These are phyloP conservation scores for Argya squamiceps DNA, from an alignment of 2,797 vertebrate species.

Conservation along the genomic window DNA sequence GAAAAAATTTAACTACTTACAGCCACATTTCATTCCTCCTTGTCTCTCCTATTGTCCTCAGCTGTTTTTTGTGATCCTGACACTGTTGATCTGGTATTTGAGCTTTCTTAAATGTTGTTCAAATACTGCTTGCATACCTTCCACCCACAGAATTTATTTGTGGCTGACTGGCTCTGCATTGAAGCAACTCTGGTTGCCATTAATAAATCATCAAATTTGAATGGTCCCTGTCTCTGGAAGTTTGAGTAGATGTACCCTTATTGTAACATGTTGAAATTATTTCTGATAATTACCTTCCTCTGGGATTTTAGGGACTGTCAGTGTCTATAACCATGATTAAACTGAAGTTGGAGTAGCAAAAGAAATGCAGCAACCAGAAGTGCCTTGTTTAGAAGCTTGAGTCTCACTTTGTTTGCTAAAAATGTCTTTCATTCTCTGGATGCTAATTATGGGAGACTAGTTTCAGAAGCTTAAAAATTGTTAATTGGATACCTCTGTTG, in stretches of 20 bases:
- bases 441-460: neutral
- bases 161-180: neutral
- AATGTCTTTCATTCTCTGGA: neutral
- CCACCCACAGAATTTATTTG: neutral
- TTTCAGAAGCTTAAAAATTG: slow-evolving; percentile 27
- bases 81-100: neutral
- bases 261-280: neutral
- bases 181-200: neutral
- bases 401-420: neutral
- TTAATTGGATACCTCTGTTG: neutral
- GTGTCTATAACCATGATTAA: neutral
- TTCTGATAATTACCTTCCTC: neutral
- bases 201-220: neutral
- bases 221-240: neutral
- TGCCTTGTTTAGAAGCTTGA: neutral
- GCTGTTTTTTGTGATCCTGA: neutral
- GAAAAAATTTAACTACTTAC: neutral
- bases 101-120: neutral
- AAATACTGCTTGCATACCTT: neutral
- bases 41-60: rapidly evolving
- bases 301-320: neutral
- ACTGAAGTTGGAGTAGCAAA: neutral
- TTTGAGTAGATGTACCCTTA: neutral
- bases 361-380: neutral
- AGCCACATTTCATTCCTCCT: neutral